Conservation (phyloP, 1,140 invertebrate species). For the Drosophila pachea region DNA sequence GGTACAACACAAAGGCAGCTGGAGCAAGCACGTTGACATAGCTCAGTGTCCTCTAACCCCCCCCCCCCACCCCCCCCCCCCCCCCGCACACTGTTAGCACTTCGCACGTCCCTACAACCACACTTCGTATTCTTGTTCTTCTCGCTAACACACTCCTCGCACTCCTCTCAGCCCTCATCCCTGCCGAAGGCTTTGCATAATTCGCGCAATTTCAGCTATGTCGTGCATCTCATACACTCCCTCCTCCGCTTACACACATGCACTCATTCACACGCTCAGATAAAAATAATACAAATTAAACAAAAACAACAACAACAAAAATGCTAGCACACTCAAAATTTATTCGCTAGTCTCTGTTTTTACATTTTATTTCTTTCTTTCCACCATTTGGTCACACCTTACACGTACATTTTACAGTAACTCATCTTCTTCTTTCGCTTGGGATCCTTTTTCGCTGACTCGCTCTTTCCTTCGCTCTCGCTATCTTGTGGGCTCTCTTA, state of each 20-base stretch:
- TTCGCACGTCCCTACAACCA: too few species aligned
- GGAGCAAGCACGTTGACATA: conserved; percentile 20
- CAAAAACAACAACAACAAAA: not conserved
- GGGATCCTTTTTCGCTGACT: conserved; percentile 22
- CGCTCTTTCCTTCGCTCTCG: conserved; percentile 21
- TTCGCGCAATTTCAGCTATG: conserved; percentile 35
- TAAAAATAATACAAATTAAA: not conserved
- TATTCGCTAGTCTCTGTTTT: not conserved
- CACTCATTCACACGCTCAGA: not conserved
- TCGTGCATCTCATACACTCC: conserved; percentile 10
- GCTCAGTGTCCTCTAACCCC: not conserved
- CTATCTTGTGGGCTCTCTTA: not conserved
- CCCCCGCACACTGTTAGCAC: conserved; percentile 14
- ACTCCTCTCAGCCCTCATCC: too few species aligned
- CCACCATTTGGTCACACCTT: conserved; percentile 14
- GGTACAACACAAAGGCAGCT: conserved; percentile 38
- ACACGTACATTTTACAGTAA: conserved; percentile 33
- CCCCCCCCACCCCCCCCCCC: too few species aligned
- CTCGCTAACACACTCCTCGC: too few species aligned
- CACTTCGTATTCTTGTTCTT: too few species aligned
- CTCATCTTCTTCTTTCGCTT: conserved; percentile 15
- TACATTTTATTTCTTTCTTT: conserved; percentile 11
- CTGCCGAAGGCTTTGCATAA: conserved; percentile 39
- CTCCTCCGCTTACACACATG: not conserved
- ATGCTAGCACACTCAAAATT: conserved; percentile 3